phyloP scores from a whole-genome alignment of 2,113 vertebrate species.

The Datnioides undecimradiatus region DNA sequence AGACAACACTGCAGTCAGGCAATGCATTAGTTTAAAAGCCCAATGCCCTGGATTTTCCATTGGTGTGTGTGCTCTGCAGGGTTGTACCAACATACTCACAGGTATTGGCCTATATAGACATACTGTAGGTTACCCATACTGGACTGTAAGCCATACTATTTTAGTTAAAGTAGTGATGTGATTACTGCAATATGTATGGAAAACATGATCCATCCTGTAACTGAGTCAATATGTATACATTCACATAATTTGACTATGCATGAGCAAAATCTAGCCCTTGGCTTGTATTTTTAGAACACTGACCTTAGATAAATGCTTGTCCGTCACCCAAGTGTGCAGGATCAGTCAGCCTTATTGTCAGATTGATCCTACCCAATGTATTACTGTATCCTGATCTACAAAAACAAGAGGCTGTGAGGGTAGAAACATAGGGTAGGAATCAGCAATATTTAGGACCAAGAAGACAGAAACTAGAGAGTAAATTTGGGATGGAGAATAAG shows the following conservation, averaged over 20 bases:
- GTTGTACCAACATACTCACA: neutral
- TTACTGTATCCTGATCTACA: slow-evolving; percentile 15
- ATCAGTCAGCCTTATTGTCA: slow-evolving; percentile 42
- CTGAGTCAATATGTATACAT: slow-evolving; percentile 2
- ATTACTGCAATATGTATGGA: slow-evolving; percentile 7
- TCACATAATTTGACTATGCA: neutral
- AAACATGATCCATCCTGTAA: neutral
- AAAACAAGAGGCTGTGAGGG: slow-evolving; percentile 21
- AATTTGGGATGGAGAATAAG: slow-evolving; percentile 34
- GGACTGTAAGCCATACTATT: slow-evolving; percentile 24
- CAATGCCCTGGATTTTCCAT: neutral
- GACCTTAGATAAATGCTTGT: slow-evolving; percentile 36
- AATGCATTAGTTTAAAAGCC: slow-evolving; percentile 20
- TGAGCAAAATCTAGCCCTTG: neutral
- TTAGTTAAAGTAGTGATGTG: slow-evolving; percentile 30
- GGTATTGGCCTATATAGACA: slow-evolving; percentile 22
- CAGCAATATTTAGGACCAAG: neutral
- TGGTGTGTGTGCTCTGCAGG: slow-evolving; percentile 17
- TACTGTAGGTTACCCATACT: slow-evolving; percentile 19
- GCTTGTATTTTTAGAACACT: slow-evolving; percentile 29
- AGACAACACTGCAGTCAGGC: slow-evolving; percentile 29
- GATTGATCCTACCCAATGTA: slow-evolving; percentile 46
- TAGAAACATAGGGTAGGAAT: too few species aligned
- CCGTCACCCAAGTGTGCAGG: slow-evolving; percentile 18
- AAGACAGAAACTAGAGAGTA: neutral